A percentile compares a stretch with the other conserved stretches of the same genome.
These are phyloP conservation scores for Pseudolycoriella hygida DNA, from an alignment of 2,888 invertebrate species.

Conservation along the genomic window DNA sequence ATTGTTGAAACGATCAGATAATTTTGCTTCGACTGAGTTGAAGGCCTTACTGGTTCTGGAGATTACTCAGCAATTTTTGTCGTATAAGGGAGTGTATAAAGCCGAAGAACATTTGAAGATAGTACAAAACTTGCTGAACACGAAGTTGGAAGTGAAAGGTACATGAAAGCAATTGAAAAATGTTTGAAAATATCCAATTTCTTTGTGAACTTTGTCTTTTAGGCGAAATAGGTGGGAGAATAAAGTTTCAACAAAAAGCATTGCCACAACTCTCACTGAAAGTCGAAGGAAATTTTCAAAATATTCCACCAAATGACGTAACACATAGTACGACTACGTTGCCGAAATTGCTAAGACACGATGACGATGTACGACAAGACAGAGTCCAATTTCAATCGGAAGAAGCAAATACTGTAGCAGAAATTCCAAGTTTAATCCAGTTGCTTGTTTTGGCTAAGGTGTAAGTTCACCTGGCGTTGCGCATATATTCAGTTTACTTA, in stretches of 20 bases:
- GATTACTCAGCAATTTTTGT: conserved; percentile 47
- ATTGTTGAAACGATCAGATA: conserved; percentile 17
- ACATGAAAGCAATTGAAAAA: conserved; percentile 1
- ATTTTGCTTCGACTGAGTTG: conserved; percentile 20
- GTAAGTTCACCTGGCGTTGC: conserved; percentile 37
- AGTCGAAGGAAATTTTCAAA: conserved; percentile 31
- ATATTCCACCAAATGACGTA: conserved; percentile 29
- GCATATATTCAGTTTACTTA: conserved; percentile 6
- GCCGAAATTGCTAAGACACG: conserved; percentile 49
- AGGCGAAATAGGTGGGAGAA: conserved; percentile 62
- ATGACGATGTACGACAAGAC: conserved; percentile 78
- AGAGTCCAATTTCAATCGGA: conserved; percentile 50
- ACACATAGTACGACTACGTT: conserved; percentile 34
- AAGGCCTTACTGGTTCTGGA: conserved; percentile 33
- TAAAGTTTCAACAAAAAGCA: conserved; percentile 68
- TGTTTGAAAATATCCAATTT: conserved; percentile 18
- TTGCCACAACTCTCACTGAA: conserved; percentile 68
- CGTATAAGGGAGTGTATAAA: conserved; percentile 54
- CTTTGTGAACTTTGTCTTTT: conserved; percentile 31
- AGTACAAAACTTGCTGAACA: conserved; percentile 42
- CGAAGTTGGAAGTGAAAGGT: conserved; percentile 53
- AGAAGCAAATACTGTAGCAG: conserved; percentile 29
- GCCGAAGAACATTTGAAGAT: conserved; percentile 47
- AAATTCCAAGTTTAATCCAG: conserved; percentile 54
- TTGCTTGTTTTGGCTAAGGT: conserved; percentile 60